phyloP scores from a whole-genome alignment of 2,888 invertebrate genomes.

The Seira ritae region DNA sequence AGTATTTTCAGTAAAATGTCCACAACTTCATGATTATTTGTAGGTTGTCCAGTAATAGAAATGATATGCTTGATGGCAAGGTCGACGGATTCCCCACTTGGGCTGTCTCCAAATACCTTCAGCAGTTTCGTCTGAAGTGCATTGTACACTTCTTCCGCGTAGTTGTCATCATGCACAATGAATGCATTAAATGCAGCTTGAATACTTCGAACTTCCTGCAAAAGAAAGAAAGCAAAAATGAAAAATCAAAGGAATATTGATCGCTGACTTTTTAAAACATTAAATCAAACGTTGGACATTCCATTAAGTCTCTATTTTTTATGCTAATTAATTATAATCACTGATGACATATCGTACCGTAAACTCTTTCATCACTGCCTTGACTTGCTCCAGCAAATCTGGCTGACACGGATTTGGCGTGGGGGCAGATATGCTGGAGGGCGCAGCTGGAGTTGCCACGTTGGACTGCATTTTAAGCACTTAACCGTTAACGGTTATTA shows the following conservation, averaged over 20 bases:
- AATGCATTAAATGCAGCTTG: conserved; percentile 94
- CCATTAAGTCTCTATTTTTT: not conserved
- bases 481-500: too few species aligned
- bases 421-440: conserved; percentile 52
- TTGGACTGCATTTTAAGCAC: conserved; percentile 48
- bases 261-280: too few species aligned
- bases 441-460: conserved; percentile 36
- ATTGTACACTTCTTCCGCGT: conserved; percentile 61
- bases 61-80: conserved; percentile 86
- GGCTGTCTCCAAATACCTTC: conserved; percentile 81
- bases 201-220: conserved; percentile 86
- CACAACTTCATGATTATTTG: conserved; percentile 86
- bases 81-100: conserved; percentile 84
- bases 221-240: conserved; percentile 61
- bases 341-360: conserved; percentile 55
- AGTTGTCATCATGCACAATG: conserved; percentile 80
- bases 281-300: not conserved
- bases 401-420: conserved; percentile 65
- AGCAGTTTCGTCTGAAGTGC: conserved; percentile 77
- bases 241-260: conserved; percentile 9
- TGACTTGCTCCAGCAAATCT: conserved; percentile 68
- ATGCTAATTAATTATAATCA: not conserved
- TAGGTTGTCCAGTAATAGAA: conserved; percentile 83
- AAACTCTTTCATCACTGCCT: conserved; percentile 69
- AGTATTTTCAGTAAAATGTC: conserved; percentile 85